phyloP scores from a whole-genome alignment of 2,888 invertebrate genomes.

The Shargacucullia verbasci region DNA sequence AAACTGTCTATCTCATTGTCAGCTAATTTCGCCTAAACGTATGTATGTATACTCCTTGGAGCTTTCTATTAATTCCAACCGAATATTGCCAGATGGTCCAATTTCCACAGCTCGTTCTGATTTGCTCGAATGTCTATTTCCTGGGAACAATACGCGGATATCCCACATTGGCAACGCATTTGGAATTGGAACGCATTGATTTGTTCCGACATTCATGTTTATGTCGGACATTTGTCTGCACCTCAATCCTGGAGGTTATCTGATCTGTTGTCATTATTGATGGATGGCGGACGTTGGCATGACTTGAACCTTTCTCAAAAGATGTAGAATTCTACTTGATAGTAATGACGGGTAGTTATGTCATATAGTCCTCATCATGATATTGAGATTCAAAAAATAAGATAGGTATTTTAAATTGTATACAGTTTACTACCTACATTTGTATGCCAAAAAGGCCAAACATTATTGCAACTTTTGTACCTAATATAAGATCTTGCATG shows the following conservation, averaged over 20 bases:
- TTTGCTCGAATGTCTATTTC: constrained; percentile 7
- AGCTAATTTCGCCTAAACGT: constrained; percentile 20
- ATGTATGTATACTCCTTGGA: constrained; percentile 16
- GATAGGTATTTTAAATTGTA: too few relatives aligned
- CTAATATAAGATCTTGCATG: too few relatives aligned
- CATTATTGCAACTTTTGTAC: too few relatives aligned
- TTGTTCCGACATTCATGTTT: constrained; percentile 24
- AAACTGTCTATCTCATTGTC: constrained; percentile 24
- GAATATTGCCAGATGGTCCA: constrained; percentile 19
- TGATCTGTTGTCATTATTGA: constrained; percentile 1
- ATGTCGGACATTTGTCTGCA: constrained; percentile 17
- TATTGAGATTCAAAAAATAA: too few relatives aligned
- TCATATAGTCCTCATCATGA: too few relatives aligned
- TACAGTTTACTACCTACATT: too few relatives aligned
- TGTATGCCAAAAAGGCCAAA: too few relatives aligned
- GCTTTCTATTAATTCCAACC: constrained; percentile 34
- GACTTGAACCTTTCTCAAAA: not conserved
- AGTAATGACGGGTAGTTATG: too few relatives aligned
- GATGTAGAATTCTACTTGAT: too few relatives aligned
- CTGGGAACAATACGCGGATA: constrained; percentile 45
- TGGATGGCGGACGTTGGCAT: not conserved
- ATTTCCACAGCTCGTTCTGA: constrained; percentile 27
- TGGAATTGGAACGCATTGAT: constrained; percentile 41
- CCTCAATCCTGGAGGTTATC: not conserved
- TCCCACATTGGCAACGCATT: constrained; percentile 23